Evolutionary conservation across 1,140 invertebrate species (phyloP).

Genomic region (Archivesica marissinica): DNA sequence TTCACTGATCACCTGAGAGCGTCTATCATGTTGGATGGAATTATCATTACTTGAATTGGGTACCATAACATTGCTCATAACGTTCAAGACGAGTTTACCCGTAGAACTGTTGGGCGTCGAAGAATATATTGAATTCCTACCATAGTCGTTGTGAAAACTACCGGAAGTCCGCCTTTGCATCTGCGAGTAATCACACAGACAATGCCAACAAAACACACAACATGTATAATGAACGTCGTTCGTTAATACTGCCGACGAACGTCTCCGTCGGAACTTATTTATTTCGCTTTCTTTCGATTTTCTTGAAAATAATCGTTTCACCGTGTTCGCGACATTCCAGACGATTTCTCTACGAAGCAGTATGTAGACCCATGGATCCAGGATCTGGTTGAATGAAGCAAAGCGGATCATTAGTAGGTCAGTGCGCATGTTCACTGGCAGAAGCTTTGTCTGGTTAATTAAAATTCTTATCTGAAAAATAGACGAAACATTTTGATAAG

Average conservation of each 20-base stretch:
- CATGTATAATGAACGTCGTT: slow-evolving; percentile 67
- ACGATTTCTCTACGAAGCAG: slow-evolving; percentile 76
- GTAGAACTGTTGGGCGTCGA: background rate
- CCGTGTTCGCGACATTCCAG: slow-evolving; percentile 68
- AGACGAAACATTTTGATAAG: too few species aligned
- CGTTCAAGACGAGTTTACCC: background rate
- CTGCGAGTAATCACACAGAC: slow-evolving; percentile 75
- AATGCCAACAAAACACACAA: slow-evolving; percentile 75
- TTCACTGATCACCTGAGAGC: slow-evolving; percentile 26
- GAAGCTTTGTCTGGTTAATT: slow-evolving; percentile 77
- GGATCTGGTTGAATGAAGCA: slow-evolving; percentile 83
- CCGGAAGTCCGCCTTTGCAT: background rate
- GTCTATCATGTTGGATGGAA: background rate
- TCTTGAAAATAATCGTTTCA: slow-evolving; percentile 68
- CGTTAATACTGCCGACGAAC: slow-evolving; percentile 24
- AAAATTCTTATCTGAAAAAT: slow-evolving; percentile 80
- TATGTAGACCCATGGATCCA: slow-evolving; percentile 85
- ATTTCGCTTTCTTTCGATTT: slow-evolving; percentile 22
- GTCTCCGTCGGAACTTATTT: slow-evolving; percentile 22
- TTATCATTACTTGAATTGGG: background rate
- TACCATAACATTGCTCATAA: slow-evolving; percentile 11
- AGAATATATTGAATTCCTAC: slow-evolving; percentile 12
- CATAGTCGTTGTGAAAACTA: slow-evolving; percentile 26
- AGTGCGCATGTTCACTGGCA: slow-evolving; percentile 67
- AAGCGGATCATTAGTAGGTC: slow-evolving; percentile 82